Base-by-base conservation (phyloP, 1,140 invertebrate genomes). In the Drosophila ogumai region DNA sequence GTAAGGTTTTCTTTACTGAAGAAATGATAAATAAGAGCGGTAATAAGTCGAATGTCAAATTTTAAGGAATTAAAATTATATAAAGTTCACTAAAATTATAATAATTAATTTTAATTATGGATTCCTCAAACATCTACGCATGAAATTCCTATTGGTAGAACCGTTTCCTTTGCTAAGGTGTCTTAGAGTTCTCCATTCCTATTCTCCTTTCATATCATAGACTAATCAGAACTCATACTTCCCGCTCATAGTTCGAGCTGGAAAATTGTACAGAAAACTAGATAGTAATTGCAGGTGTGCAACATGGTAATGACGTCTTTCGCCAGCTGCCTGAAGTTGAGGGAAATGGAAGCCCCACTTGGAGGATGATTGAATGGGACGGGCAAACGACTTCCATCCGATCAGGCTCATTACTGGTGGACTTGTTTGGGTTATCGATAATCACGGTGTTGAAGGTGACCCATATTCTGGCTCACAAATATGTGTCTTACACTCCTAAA, bases 231-330 rank as follows among this genome's bases (percentile, higher is more conserved):
- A 31, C 46, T 69, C 60, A 25, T 13, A 28, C 8, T 28, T 49
- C 25, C 25, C 25, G 25, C 47, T 56, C 63, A 38, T 55, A 59
- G 34, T 46, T 52, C 22, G 19, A 15, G 31, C 8, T 54, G 32
- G 49, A 38, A 74, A 76, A 75, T 67, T 67, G 47, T 55, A 41
- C 31, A 22, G 46, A 65, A 40, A 76, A 76, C 47, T 54, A 76
- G 72, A 40, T 75, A 47, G 72, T 76, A 76, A 76, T 75, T 75
- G 72, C 61, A 66, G 73, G 61, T 75, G 60, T 65, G 60, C 73
- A 75, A 44, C 50, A 65, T 75, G 59, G 69, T 75, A 75, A 75
- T 76, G 54, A 76, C 55, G 46, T 50, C 52, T 75, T 43, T 50
- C 40, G 40, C 25, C 40, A 54, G 55, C 38, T 56, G 68, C 17